These are phyloP conservation scores for Ophion costatus DNA, from an alignment of 2,888 invertebrate species.

Conservation along the genomic window DNA sequence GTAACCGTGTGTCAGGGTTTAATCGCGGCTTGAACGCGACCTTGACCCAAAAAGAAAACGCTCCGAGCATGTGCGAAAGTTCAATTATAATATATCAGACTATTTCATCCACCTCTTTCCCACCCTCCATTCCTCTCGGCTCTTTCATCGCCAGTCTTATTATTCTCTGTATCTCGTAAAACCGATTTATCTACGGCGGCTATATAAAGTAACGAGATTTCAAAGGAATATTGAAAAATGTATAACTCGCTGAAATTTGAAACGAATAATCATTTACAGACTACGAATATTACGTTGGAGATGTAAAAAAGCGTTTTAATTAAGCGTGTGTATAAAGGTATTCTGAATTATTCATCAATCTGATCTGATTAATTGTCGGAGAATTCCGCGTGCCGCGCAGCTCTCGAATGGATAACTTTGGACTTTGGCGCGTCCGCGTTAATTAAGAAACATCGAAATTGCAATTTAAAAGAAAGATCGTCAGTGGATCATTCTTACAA, in stretches of 20 bases:
- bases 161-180: constrained; percentile 1
- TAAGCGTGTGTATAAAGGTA: not conserved
- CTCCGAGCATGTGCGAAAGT: constrained; percentile 45
- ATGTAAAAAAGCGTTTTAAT: not conserved
- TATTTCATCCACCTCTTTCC: constrained; percentile 12
- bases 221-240: constrained; percentile 13
- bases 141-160: not conserved
- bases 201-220: constrained; percentile 2
- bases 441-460: too few species aligned
- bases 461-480: too few species aligned
- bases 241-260: not conserved
- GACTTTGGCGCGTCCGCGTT: too few species aligned
- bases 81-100: constrained; percentile 43
- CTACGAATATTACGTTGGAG: not conserved
- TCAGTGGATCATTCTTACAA: too few species aligned
- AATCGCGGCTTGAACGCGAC: constrained; percentile 27
- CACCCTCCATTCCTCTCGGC: not conserved
- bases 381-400: too few species aligned
- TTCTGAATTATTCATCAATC: not conserved
- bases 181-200: constrained; percentile 3
- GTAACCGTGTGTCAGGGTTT: constrained; percentile 10
- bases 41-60: constrained; percentile 34
- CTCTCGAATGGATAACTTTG: too few species aligned
- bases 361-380: not conserved
- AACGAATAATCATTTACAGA: constrained; percentile 4